A percentile compares a stretch with the other conserved stretches of the same genome.
These are phyloP conservation scores for Lamprologus tigripictilis DNA, from an alignment of 2,113 vertebrate species.

Conservation along the genomic window DNA sequence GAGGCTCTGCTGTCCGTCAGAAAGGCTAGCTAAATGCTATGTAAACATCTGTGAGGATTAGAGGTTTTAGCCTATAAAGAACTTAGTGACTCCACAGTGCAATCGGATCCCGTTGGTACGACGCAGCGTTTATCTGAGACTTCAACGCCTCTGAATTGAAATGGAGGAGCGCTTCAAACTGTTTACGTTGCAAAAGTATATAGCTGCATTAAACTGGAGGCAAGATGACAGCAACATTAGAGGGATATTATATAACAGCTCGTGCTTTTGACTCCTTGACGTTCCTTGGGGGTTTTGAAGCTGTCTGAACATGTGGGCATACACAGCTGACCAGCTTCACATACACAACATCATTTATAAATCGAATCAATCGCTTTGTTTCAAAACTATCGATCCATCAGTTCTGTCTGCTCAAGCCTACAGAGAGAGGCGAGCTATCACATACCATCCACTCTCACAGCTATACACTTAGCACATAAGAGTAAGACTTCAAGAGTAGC, in stretches of 20 bases:
- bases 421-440: background rate
- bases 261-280: background rate
- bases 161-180: background rate
- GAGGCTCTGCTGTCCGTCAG: background rate
- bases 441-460: background rate
- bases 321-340: background rate
- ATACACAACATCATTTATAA: accelerated
- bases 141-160: background rate
- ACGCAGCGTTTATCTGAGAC: background rate
- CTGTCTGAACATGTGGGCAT: background rate
- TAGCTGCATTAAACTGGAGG: background rate
- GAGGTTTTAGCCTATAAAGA: constrained; percentile 7
- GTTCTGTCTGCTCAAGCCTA: background rate
- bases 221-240: background rate
- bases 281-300: background rate
- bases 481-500: background rate
- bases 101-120: background rate
- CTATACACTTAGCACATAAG: background rate
- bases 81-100: background rate
- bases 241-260: background rate
- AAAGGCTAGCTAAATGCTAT: constrained; percentile 16
- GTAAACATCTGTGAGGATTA: constrained; percentile 45
- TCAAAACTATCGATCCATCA: background rate
- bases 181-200: background rate
- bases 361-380: background rate